Evolutionary conservation across 2,888 invertebrate genomes (phyloP), one percentile per base, ranked within the genome.

Genomic region (Ecliptopera silaceata): DNA sequence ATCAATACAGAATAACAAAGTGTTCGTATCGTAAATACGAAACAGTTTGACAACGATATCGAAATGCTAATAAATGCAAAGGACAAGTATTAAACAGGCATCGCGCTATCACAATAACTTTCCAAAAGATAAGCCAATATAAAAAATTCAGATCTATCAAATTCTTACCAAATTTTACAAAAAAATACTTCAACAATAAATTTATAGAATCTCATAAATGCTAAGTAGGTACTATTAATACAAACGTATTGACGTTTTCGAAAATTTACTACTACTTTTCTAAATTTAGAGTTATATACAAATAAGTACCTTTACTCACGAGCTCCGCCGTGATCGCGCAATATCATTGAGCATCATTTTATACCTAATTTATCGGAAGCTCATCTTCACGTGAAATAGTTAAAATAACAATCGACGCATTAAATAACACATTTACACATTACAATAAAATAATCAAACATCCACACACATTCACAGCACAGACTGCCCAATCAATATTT

Each of bases 21-120:
- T 76, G 81, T 80, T 81, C 79, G 80, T 86, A 80, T 81, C 83
- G 79, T 82, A 84, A 84, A 81, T 83, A 81, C 75, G 82, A 80
- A 80, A 81, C 76, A 82, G 77, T 76, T 83, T 82, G 83, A 85
- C 71, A 79, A 80, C 79, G 79, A 73, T 79, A 77, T 81, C 76
- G 78, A 91, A 90, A 91, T 90, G 89, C 91, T 90, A 87, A 80
- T 91, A 91, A 91, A 91, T 91, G 91, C 91, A 90, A 87, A 78
- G 77, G 80, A 85, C 77, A 75, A 75, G 71, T 74, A 75, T 74
- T 77, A 82, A 71, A 76, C 78, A 86, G 84, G 83, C 78, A 84
- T 85, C 82, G 88, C 88, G 88, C 90, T 89, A 86, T 88, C 89
- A 89, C 89, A 86, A 80, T 77, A 70, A 68, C 68, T 57, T 70